phyloP scores from a whole-genome alignment of 1,140 invertebrate genomes.

The Daktulosphaira vitifoliae region DNA sequence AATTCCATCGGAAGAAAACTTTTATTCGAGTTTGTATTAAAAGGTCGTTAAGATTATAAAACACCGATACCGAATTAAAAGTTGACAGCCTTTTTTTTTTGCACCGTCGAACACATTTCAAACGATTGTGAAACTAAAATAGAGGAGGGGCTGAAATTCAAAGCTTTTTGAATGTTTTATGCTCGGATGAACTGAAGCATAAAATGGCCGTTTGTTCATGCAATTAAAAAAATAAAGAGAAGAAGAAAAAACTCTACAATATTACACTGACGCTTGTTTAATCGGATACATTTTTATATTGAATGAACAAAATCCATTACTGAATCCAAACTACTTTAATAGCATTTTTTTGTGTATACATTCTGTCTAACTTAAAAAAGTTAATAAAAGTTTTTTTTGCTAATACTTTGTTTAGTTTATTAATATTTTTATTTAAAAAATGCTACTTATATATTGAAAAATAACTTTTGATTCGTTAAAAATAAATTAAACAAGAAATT shows the following conservation, averaged over 20 bases:
- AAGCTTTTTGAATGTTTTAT: slow-evolving; percentile 30
- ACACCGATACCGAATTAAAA: slow-evolving; percentile 33
- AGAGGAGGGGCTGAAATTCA: slow-evolving; percentile 12
- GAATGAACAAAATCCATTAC: slow-evolving; percentile 31
- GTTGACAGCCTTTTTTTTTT: slow-evolving; percentile 26
- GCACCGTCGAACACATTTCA: slow-evolving; percentile 21
- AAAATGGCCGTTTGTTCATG: slow-evolving; percentile 8
- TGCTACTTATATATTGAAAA: too few relatives aligned
- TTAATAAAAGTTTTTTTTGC: too few relatives aligned
- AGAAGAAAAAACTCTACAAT: slow-evolving; percentile 14
- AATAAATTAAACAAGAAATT: too few relatives aligned
- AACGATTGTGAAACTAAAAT: slow-evolving; percentile 17
- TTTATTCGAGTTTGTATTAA: slow-evolving; percentile 30
- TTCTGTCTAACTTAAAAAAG: too few relatives aligned
- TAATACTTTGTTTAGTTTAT: too few relatives aligned
- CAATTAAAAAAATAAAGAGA: slow-evolving; percentile 19
- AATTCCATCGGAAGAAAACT: slow-evolving; percentile 24
- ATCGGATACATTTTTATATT: slow-evolving; percentile 28
- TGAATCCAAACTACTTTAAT: slow-evolving; percentile 24
- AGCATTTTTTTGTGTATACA: slow-evolving; percentile 10
- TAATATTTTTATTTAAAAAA: too few relatives aligned
- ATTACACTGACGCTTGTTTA: slow-evolving; percentile 29
- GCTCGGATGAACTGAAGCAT: slow-evolving; percentile 15
- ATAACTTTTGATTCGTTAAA: too few relatives aligned
- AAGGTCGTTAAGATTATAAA: slow-evolving; percentile 34